Evolutionary conservation across 2,797 vertebrate genomes (phyloP).

Genomic region (Heliangelus exortis): DNA sequence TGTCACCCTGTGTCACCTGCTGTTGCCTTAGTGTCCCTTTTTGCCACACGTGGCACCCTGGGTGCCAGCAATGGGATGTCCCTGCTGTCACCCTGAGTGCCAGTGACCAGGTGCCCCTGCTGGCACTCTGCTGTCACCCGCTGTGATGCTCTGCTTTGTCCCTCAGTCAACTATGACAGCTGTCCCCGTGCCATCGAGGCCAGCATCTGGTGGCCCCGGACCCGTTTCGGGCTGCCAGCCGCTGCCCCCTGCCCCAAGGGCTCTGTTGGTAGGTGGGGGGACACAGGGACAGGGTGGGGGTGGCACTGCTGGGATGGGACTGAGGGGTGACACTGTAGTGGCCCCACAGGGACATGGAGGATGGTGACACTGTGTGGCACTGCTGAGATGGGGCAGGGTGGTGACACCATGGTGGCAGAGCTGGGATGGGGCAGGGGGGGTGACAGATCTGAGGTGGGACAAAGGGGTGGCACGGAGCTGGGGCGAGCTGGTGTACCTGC

Average conservation of each 20-base stretch:
- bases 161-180: constrained; percentile 95
- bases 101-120: too few species aligned
- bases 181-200: constrained; percentile 93
- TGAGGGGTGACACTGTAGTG: too few species aligned
- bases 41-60: too few species aligned
- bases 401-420: too few species aligned
- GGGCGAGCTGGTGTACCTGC: background rate
- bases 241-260: constrained; percentile 92
- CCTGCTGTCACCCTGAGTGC: background rate
- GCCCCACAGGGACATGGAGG: background rate
- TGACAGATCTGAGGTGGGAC: too few species aligned
- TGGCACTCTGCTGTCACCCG: background rate
- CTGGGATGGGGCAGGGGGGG: too few species aligned
- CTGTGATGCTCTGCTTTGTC: accelerated
- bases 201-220: constrained; percentile 96
- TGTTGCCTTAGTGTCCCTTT: background rate
- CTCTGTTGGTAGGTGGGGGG: constrained; percentile 61
- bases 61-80: too few species aligned
- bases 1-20: background rate
- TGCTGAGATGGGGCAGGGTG: too few species aligned
- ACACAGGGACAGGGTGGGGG: background rate
- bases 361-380: accelerated
- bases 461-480: background rate
- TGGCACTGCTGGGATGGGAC: background rate
- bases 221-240: constrained; percentile 93